Evolutionary conservation across 2,888 invertebrate genomes (phyloP), one percentile per base, ranked within the genome.

Genomic region (Andrena camellia): DNA sequence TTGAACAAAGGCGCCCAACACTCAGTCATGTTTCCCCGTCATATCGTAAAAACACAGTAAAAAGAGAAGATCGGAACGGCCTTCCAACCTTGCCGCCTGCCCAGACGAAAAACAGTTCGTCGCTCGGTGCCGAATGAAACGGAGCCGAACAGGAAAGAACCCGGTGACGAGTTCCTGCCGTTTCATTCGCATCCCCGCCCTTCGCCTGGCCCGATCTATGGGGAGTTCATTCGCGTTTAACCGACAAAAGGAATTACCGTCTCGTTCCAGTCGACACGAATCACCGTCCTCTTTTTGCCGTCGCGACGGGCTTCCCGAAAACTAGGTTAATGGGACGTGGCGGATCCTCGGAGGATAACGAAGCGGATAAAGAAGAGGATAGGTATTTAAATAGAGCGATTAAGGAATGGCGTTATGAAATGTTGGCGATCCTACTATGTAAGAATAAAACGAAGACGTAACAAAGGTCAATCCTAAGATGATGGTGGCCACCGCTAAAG

Each of bases 1-100:
- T 59, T 54, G 54, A 80, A 80, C 82, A 84, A 87, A 86, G 78
- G 76, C 73, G 59, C 23, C 72, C 60, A 70, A 72, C 66, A 72
- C 66, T 80, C 69, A 35, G 52, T 33, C 72, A 48, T 86, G 79
- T 84, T 85, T 85, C 74, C 67, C 64, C 70, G 62, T 63, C 50
- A 60, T 78, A 75, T 82, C 87, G 84, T 86, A 87, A 88, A 88
- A 86, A 81, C 78, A 75, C 67, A 57, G 69, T 71, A 72, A 81
- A 76, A n/a, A 69, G 77, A 69, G 62, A 72, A 29, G 57, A 74
- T 57, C 73, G 77, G 60, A 85, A 78, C 74, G 70, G 78, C 62
- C 23, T 62, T 73, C 60, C 59, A 35, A 50, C 73, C 66, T 62
- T 79, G 74, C 78, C 66, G 52, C 60, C 68, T 60, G 70, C 62